Base-by-base conservation (phyloP, 2,113 vertebrate species). In the Plestiodon gilberti region DNA sequence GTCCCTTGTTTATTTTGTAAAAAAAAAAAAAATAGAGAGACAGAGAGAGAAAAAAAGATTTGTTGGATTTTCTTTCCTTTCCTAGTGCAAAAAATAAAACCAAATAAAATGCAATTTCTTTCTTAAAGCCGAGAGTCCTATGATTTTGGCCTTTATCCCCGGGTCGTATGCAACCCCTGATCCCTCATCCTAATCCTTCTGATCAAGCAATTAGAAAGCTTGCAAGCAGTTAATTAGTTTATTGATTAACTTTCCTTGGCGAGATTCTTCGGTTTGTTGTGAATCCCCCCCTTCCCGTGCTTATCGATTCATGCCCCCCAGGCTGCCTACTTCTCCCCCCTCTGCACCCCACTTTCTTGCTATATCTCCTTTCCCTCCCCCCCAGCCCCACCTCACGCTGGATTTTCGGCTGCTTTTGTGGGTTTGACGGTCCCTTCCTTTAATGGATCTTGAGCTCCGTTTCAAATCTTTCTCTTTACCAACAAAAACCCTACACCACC, bases 391-490 rank as follows among this genome's bases (percentile, higher is more conserved):
- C 78, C 43, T 25, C 22, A 30, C 33, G 69, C 78, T 22, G 61
- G 55, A 20, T 43, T 40, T 57, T 75, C n/a, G 35, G 81, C 81
- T 25, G 77, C 73, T 61, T 80, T 61, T 17, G 20, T 78, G 35
- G 77, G 52, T 48, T 35, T 4, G 71, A 69, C 9, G 40, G 43
- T 55, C 67, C 59, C n/a, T 48, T 25, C 84, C 86, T 96, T 88
- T 87, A 84, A 78, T 86, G 88, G 84, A 81, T 85, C 86, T 83
- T 80, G 78, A 84, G 87, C 84, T 89, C 85, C 59, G 80, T 77
- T 83, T 80, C 89, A 82, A 83, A 90, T 82, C 86, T 85, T 90
- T 88, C 89, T 79, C 86, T 91, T 88, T 84, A 69, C 75, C 78
- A 82, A 89, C 78, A 90, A 81, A 79, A 88, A n/a, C 85, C 89